Evolutionary conservation across 2,113 vertebrate genomes (phyloP).

Genomic region (Circaetus cinerascens): DNA sequence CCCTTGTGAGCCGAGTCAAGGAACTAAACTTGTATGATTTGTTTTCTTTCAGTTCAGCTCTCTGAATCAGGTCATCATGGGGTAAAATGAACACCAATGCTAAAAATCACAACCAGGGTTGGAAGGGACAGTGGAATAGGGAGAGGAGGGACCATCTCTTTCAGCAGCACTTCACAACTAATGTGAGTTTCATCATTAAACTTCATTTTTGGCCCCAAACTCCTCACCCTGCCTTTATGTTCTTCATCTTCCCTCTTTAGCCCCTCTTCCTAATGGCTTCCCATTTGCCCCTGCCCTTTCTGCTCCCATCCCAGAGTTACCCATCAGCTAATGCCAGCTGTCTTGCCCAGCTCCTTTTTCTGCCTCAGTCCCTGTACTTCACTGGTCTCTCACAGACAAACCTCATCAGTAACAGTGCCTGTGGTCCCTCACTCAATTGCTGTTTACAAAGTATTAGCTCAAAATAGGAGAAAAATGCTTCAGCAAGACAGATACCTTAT

Average conservation of each 20-base stretch:
- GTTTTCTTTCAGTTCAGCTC: conserved; percentile 4
- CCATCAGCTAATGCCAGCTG: neutral
- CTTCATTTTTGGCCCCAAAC: neutral
- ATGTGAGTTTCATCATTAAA: neutral
- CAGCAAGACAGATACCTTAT: neutral
- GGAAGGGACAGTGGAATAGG: neutral
- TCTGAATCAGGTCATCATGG: neutral
- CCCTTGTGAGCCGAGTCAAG: conserved; percentile 18
- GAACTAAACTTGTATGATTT: neutral
- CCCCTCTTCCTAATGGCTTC: neutral
- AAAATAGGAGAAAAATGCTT: neutral
- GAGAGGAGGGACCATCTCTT: neutral
- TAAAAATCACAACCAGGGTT: neutral
- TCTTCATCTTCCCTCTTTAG: neutral
- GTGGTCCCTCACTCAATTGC: neutral
- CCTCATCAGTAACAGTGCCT: neutral
- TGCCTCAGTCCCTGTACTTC: neutral
- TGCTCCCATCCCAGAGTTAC: neutral
- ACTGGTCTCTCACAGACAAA: neutral
- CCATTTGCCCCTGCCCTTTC: neutral
- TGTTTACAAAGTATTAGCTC: neutral
- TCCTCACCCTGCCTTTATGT: neutral
- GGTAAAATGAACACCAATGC: neutral
- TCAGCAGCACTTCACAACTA: neutral
- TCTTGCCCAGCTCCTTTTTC: neutral